Evolutionary conservation across 2,797 vertebrate genomes (phyloP), one percentile per base, ranked within the genome.

Genomic region (Pteronotus mesoamericanus): DNA sequence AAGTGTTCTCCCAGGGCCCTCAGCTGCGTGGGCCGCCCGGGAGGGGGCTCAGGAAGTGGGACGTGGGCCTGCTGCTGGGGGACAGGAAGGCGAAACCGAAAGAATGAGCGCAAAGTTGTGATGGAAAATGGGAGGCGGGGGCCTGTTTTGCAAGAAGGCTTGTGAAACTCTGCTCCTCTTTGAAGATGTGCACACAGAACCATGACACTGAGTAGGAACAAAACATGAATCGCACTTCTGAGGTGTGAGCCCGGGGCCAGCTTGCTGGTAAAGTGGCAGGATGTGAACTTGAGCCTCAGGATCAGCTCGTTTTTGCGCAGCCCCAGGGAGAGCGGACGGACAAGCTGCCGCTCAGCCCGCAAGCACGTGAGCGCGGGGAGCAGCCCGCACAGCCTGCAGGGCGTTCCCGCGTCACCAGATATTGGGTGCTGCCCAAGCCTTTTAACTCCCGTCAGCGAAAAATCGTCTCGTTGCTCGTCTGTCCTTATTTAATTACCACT

Each of bases 11-110:
- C 3, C 4, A 0, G 3, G 1, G 48, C 3, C 19, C 29, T 9
- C 16, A 2, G 0, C 75, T 55, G 0, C 0, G 22, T 19, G 46
- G 0, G 0, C 0, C 5, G n/a, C n/a, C n/a, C n/a, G n/a, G n/a
- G n/a, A n/a, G 0, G 4, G 21, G 19, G 14, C 18, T 9, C 66
- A 80, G 87, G 90, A 85, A 85, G 87, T 9, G 37, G 24, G 0
- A 0, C 4, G 0, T 6, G 14, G 22, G 57, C 1, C 46, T 66
- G 44, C 15, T 8, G 32, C 37, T 59, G 44, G 59, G 61, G 85
- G 66, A 46, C 9, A 32, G 1, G 14, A 55, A 89, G 92, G 72
- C 46, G 68, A 72, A 72, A 61, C 61, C 53, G n/a, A 59, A 51
- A 74, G 59, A 14, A 6, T 9, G 77, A 69, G 48, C 57, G n/a